Evolutionary conservation across 2,797 vertebrate genomes (phyloP).

Genomic region (Philypnodon macrostomus): DNA sequence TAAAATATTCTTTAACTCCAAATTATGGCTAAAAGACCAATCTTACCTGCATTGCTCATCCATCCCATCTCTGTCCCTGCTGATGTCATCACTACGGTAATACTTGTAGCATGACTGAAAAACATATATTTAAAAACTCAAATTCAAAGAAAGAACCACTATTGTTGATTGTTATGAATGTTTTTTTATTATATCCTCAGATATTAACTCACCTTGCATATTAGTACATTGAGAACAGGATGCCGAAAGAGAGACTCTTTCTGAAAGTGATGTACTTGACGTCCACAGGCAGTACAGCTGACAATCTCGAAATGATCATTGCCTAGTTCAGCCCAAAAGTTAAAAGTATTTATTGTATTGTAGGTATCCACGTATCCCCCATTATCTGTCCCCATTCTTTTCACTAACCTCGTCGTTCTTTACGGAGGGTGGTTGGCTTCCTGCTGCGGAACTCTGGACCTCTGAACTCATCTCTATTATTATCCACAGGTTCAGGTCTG

Average conservation of each 20-base stretch:
- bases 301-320: slow-evolving; percentile 90
- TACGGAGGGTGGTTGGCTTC: slow-evolving; percentile 78
- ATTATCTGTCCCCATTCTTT: no score
- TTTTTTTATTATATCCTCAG: no score
- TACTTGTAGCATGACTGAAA: slow-evolving; percentile 93
- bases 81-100: slow-evolving; percentile 98
- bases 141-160: no score
- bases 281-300: slow-evolving; percentile 94
- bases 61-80: slow-evolving; percentile 95
- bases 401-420: slow-evolving; percentile 86
- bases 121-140: slow-evolving; percentile 17
- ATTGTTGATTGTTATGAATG: no score
- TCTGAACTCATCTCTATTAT: slow-evolving; percentile 96
- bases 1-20: no score
- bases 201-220: slow-evolving; percentile 96
- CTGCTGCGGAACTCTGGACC: slow-evolving; percentile 96
- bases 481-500: slow-evolving; percentile 91
- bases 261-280: slow-evolving; percentile 97
- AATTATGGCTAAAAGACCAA: neutral
- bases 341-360: no score
- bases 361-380: no score
- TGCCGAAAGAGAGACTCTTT: slow-evolving; percentile 93
- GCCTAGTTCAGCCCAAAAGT: slow-evolving; percentile 57
- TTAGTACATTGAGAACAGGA: slow-evolving; percentile 92
- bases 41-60: slow-evolving; percentile 95